Conservation (phyloP, 2,888 invertebrate species). For the Ennomos quercinarius region DNA sequence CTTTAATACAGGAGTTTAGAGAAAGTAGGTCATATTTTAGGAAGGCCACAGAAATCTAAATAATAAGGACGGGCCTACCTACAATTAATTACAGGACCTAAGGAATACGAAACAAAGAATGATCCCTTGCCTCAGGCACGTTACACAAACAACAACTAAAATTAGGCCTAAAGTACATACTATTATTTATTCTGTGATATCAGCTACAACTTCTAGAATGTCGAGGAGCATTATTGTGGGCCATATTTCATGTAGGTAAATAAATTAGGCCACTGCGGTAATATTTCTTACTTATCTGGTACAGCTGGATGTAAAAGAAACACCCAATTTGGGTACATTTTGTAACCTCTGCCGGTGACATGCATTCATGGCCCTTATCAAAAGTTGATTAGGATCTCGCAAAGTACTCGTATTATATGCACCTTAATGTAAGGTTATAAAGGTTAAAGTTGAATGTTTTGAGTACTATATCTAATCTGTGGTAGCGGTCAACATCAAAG, state of each 20-base stretch:
- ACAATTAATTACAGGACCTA: too few species aligned
- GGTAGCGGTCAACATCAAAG: slow-evolving; percentile 4
- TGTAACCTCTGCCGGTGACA: slow-evolving; percentile 29
- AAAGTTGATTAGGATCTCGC: slow-evolving; percentile 27
- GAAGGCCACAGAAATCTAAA: too few species aligned
- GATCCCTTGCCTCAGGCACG: too few species aligned
- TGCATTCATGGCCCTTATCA: slow-evolving; percentile 33
- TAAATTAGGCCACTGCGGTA: slow-evolving; percentile 17
- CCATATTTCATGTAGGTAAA: slow-evolving; percentile 22
- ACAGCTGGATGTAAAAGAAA: slow-evolving; percentile 16
- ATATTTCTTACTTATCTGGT: slow-evolving; percentile 8
- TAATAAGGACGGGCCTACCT: too few species aligned
- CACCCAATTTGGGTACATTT: slow-evolving; percentile 21
- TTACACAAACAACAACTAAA: background rate
- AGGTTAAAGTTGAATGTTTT: slow-evolving; percentile 3
- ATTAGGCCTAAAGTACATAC: background rate
- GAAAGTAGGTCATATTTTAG: too few species aligned
- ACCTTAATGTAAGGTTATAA: slow-evolving; percentile 8
- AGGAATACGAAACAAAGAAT: too few species aligned
- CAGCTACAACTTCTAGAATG: background rate
- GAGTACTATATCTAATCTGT: too few species aligned
- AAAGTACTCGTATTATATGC: slow-evolving; percentile 1
- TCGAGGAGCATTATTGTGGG: slow-evolving; percentile 3
- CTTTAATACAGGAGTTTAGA: too few species aligned
- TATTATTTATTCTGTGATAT: too few species aligned